Evolutionary conservation across 2,888 invertebrate species (phyloP), one percentile per base, ranked within the genome.

Genomic region (Eupeodes luniger): DNA sequence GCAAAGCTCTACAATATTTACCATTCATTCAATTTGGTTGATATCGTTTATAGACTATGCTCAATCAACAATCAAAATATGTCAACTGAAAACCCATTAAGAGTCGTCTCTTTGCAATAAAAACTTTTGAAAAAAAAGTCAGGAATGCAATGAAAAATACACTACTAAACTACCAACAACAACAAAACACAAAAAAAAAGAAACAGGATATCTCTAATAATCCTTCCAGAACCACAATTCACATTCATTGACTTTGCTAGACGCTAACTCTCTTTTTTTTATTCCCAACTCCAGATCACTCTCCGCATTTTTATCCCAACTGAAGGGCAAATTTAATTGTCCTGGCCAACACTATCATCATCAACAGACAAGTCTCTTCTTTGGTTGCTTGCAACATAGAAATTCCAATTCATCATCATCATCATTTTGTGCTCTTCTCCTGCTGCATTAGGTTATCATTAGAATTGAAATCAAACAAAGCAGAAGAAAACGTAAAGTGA

Each of bases 401-500:
- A 81, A 88, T 81, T 88, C 72, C 77, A 81, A 81, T 81, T 88
- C 85, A 88, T 85, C 85, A 85, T 88, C 87, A 69, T 82, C 62
- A 75, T 59, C 36, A 53, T 57, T 74, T 49, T 67, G n/a, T 74
- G 74, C 51, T 74, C 27, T 59, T 82, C 44, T 61, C 36, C 53
- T 78, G 64, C 81, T 66, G 81, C 81, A 88, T 85, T 85, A 81
- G 88, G 88, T 85, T 85, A 81, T 88, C 88, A 88, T 88, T 88
- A 85, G 88, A 85, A 85, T 75, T 88, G 87, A 87, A 87, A 77
- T 77, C 87, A 84, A 80, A 87, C 87, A 87, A 84, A 80, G 77
- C 76, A 81, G 72, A 66, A 66, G 72, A 66, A 51, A 62, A 70
- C 69, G 66, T 40, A 72, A 66, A 81, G 61, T 76, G 72, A 62